A percentile compares a stretch with the other conserved stretches of the same genome.
These are phyloP conservation scores for Achlya flavicornis DNA, from an alignment of 2,888 invertebrate species.

Conservation along the genomic window DNA sequence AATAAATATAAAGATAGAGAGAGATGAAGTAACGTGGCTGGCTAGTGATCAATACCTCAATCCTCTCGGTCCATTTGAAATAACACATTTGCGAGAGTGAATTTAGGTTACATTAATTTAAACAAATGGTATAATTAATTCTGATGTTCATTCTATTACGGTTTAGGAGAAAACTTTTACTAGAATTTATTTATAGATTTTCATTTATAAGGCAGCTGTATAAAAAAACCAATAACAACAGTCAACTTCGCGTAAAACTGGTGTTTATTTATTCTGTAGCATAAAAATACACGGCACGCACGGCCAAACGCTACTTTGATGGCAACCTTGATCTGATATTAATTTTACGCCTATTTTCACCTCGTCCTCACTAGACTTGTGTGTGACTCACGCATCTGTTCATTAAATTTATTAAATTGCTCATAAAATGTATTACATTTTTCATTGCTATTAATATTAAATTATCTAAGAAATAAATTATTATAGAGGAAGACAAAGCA, in stretches of 20 bases:
- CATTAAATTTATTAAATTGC: constrained; percentile 20
- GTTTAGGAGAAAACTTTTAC: not conserved
- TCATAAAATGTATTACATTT: constrained; percentile 4
- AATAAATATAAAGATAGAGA: constrained; percentile 55
- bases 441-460: not conserved
- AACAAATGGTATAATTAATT: not conserved
- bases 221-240: constrained; percentile 12
- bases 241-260: constrained; percentile 21
- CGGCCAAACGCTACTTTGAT: constrained; percentile 52
- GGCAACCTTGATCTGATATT: constrained; percentile 71
- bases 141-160: not conserved
- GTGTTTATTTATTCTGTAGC: constrained; percentile 47
- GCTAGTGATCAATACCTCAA: not conserved
- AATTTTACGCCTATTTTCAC: constrained; percentile 72
- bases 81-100: not conserved
- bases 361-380: constrained; percentile 39
- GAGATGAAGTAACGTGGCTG: not conserved
- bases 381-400: constrained; percentile 46
- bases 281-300: constrained; percentile 45
- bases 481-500: constrained; percentile 12
- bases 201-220: not conserved
- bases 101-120: not conserved
- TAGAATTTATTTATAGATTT: not conserved
- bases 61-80: not conserved
- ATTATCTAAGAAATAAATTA: not conserved